A percentile compares a stretch with the other conserved stretches of the same genome.
Conservation (phyloP, 2,113 vertebrate genomes). For the Aldabrachelys gigantea region DNA sequence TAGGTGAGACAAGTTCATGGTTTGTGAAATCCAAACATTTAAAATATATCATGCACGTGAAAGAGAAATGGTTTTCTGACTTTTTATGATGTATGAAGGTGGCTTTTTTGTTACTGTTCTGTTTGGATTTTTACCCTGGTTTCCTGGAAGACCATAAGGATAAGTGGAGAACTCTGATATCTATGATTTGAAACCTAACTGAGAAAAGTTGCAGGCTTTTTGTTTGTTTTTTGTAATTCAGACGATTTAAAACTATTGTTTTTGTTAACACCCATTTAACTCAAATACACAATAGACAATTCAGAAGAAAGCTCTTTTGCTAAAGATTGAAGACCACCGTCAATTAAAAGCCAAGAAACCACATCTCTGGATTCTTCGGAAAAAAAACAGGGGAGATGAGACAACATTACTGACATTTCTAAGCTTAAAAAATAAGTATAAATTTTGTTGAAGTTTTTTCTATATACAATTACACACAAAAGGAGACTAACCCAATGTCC, state of each 20-base stretch:
- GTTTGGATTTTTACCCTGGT: neutral
- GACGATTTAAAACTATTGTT: neutral
- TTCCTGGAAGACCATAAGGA: neutral
- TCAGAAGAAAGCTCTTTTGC: neutral
- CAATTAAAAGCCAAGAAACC: neutral
- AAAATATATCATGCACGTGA: neutral
- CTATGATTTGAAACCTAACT: neutral
- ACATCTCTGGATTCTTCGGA: neutral
- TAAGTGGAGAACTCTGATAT: neutral
- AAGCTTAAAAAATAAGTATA: neutral
- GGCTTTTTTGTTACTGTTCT: neutral
- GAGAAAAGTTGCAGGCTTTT: neutral
- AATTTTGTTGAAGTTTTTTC: neutral
- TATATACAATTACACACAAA: neutral
- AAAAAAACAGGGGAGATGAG: neutral
- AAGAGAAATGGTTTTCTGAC: neutral
- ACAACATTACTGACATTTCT: neutral
- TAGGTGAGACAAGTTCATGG: neutral
- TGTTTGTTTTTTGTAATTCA: neutral
- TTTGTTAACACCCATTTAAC: neutral
- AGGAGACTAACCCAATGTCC: neutral
- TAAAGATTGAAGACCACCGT: neutral
- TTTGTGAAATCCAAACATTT: neutral
- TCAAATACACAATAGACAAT: neutral
- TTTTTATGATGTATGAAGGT: neutral